Evolutionary conservation across 2,888 invertebrate species (phyloP).

Genomic region (Spodoptera picta): DNA sequence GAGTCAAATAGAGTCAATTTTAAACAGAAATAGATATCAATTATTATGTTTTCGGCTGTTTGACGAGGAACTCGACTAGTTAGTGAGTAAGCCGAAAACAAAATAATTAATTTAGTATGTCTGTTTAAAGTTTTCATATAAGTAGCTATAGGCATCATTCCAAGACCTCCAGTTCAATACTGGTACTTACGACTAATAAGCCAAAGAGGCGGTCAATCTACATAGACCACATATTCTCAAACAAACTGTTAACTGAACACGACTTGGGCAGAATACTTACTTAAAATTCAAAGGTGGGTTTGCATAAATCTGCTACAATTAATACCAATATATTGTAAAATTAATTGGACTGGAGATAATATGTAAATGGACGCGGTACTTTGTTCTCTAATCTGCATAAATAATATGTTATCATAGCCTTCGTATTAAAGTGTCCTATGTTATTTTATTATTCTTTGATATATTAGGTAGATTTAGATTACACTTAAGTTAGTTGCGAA

Average conservation of each 20-base stretch:
- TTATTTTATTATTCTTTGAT: constrained; percentile 14
- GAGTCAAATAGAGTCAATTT: too few species aligned
- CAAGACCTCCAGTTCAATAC: too few species aligned
- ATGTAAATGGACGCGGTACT: constrained; percentile 75
- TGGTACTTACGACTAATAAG: too few species aligned
- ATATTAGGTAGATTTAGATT: constrained; percentile 11
- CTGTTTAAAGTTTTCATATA: too few species aligned
- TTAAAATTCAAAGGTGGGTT: constrained; percentile 61
- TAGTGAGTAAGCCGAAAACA: too few species aligned
- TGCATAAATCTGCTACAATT: constrained; percentile 69
- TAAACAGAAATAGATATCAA: too few species aligned
- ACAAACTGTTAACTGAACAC: constrained; percentile 1
- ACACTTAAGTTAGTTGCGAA: not conserved
- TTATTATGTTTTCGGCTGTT: too few species aligned
- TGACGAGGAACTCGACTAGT: too few species aligned
- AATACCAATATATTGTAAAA: constrained; percentile 79
- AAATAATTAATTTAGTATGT: too few species aligned
- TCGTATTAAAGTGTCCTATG: constrained; percentile 27
- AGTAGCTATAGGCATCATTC: too few species aligned
- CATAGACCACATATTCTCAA: constrained; percentile 3
- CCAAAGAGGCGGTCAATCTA: not conserved
- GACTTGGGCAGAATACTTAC: constrained; percentile 31
- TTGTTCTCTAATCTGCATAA: constrained; percentile 59
- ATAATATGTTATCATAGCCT: constrained; percentile 45
- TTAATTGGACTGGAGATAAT: constrained; percentile 79